Evolutionary conservation across 2,797 vertebrate species (phyloP), one percentile per base, ranked within the genome.

Genomic region (Myiotriccus ornatus): DNA sequence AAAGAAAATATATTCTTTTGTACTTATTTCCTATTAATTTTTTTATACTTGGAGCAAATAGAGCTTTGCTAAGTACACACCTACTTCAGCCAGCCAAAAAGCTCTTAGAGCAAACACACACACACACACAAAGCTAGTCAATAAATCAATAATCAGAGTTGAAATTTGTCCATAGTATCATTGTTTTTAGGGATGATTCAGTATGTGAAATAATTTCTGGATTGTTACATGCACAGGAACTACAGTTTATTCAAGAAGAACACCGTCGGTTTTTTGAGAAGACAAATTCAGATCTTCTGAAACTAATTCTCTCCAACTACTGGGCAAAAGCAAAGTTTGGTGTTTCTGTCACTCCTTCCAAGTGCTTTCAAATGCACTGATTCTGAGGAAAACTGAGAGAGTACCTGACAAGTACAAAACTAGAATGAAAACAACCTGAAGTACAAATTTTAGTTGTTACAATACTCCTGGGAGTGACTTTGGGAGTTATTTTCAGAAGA

Each of bases 351-450:
- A 28, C 20, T 69, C n/a, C 60, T 80, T 83, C 75, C 43, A 75
- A 78, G 23, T 47, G 32, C 37, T 84, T 41, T 60, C 44, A 69
- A 85, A 90, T 6, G 68, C 9, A 69, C 14, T 5, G 7, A 55
- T 53, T 53, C 32, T 25, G 18, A 74, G 55, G 34, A 59, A 85
- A 73, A 55, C 1, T 13, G 3, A 79, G 7, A 74, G n/a, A 62
- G 39, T 23, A 56, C 23, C 28, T 19, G 20, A 21, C 13, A 14
- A 84, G 13, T 44, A 77, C 32, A 77, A 73, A 91, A 69, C 4
- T 20, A 71, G 10, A 67, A 44, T 0, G 0, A 62, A 74, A 87
- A 69, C 4, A 78, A 47, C 0, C 2, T 2, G 2, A 70, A 79
- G 24, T 19, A 39, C 6, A 82, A 44, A 43, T 63, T 19, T 53